Percentiles rank a stretch among this genome's conserved stretches.
These are phyloP conservation scores for Scortum barcoo DNA, from an alignment of 2,113 vertebrate species.

Conservation along the genomic window DNA sequence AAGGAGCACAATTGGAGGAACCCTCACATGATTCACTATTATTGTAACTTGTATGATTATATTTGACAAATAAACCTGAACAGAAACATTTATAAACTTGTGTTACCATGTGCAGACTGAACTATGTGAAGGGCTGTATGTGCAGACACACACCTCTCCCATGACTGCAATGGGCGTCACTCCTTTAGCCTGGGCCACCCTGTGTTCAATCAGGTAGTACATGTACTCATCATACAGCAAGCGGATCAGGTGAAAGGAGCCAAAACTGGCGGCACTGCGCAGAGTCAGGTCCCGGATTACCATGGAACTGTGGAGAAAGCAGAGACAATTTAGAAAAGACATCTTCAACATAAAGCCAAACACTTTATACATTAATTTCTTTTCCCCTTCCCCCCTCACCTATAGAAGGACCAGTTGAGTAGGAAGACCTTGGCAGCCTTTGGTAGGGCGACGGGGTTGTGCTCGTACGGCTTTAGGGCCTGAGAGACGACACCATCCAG, in stretches of 20 bases:
- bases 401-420: constrained; percentile 97
- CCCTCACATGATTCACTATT: no score
- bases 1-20: no score
- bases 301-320: constrained; percentile 88
- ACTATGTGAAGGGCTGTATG: not conserved
- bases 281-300: constrained; percentile 94
- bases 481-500: constrained; percentile 90
- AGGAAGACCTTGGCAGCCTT: constrained; percentile 93
- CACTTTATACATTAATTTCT: accelerated
- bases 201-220: constrained; percentile 96
- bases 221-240: constrained; percentile 94
- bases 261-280: constrained; percentile 93
- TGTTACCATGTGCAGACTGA: not conserved
- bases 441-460: constrained; percentile 86
- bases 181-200: constrained; percentile 92
- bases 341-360: not conserved
- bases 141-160: constrained; percentile 87
- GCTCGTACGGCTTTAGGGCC: constrained; percentile 91
- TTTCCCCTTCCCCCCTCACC: constrained; percentile 73
- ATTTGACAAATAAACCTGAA: no score
- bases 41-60: no score
- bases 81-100: not conserved
- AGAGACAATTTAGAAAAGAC: not conserved
- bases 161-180: constrained; percentile 94
- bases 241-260: constrained; percentile 94